These are phyloP conservation scores for Mus pahari DNA, from an alignment of 2,113 vertebrate species.

Conservation along the genomic window DNA sequence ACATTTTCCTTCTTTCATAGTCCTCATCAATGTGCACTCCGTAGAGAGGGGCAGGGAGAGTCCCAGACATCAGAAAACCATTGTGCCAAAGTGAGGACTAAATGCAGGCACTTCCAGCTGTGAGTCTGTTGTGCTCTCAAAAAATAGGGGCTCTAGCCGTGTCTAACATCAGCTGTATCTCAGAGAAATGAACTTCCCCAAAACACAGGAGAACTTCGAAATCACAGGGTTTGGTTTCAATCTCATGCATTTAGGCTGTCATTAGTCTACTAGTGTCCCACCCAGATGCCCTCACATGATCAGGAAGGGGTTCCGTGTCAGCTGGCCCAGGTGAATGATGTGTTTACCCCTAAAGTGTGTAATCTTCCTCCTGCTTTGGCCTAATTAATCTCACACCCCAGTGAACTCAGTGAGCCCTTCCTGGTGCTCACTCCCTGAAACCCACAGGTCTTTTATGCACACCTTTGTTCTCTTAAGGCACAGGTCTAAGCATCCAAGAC, in stretches of 20 bases:
- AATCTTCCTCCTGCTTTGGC: no score
- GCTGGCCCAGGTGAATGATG: neutral
- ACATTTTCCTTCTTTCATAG: neutral
- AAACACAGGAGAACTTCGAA: neutral
- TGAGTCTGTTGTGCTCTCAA: neutral
- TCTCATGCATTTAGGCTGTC: neutral
- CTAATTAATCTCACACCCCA: neutral
- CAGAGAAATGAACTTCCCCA: neutral
- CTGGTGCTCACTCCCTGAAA: neutral
- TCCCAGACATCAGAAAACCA: neutral
- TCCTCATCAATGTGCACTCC: neutral
- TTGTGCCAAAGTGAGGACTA: neutral
- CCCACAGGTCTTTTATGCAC: neutral
- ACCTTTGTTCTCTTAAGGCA: neutral
- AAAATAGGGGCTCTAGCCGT: neutral
- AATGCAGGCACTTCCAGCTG: neutral
- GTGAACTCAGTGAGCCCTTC: neutral
- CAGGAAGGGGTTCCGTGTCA: neutral
- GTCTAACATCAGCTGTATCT: neutral
- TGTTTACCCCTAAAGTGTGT: neutral
- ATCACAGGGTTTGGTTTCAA: neutral
- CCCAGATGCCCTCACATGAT: neutral
- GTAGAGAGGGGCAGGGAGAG: neutral
- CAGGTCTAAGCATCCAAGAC: neutral
- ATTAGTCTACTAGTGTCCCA: neutral